Base-by-base conservation (phyloP, 1,140 invertebrate species). In the Metaphire vulgaris region DNA sequence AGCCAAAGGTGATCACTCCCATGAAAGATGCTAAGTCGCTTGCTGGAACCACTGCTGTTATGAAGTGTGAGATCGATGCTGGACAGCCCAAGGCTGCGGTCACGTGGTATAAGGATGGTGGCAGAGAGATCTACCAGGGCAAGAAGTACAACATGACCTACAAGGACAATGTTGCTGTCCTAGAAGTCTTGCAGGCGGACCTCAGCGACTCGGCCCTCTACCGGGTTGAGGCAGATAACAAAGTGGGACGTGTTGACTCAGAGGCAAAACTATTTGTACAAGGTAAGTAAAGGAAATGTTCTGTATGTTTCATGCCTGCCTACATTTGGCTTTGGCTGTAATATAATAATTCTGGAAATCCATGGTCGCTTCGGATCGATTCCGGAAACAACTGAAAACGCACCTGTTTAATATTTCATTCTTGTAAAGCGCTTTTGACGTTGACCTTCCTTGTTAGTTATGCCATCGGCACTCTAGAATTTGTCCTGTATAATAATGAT, bases 71-170 rank as follows among this genome's bases (percentile, higher is more conserved):
- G 31, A 68, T 79, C 16, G 76, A 74, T 0, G 33, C 71, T 2
- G 78, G 78, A 0, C 65, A 72, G 15, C 77, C 77, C 28, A 26
- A 33, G 29, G 73, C 77, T 14, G 70, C n/a, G 2, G 30, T 74
- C 28, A 33, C 65, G 26, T 79, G 75, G 77, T 78, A 72, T 33
- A 76, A 76, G 70, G 84, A 83, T 69, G 81, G 78, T 32, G 80
- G 78, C 33, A 83, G 82, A 33, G 83, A 84, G 76, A 77, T 86
- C 12, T 81, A 82, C 72, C 82, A 83, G 78, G 82, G 81, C 72
- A 77, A 82, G 2, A 85, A 85, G 72, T 85, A 85, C 79, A 81
- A 83, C 75, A 86, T 84, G 81, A 84, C 82, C 76, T 83, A 84
- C 31, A 81, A 83, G 69, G 81, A 84, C 70, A 80, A 83, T 33